Evolutionary conservation across 1,140 invertebrate genomes (phyloP), one percentile per base, ranked within the genome.

Genomic region (Diorhabda sublineata): DNA sequence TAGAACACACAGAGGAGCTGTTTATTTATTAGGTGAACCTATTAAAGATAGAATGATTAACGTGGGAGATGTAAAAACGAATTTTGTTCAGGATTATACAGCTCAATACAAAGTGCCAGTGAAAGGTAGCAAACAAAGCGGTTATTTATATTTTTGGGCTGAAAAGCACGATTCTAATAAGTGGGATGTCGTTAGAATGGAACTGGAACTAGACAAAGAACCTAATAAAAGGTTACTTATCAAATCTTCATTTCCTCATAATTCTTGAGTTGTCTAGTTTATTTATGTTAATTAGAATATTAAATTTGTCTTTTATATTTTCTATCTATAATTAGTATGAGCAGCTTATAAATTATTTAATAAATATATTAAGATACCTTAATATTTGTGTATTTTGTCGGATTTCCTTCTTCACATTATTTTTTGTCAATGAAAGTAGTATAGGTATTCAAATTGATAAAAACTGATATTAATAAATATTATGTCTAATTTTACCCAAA

Each of bases 71-170:
- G 70, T 67, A 4, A 75, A 79, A 68, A 84, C 84, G 61, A 88
- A 89, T 77, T 84, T 75, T 69, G 83, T 82, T 68, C 82, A 87
- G 73, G 82, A 79, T 5, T 73, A 80, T 8, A 76, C 71, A 6
- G 88, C 87, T 5, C 82, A 84, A 71, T 87, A 88, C 79, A 79
- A 84, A 79, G 81, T 90, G 26, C 84, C 86, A 2, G 83, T 90
- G 5, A 82, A 78, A 64, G 89, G 88, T 2, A 77, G 84, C 8
- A 89, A 88, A 76, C 84, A 87, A 64, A 85, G 79, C 72, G 89
- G 88, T 42, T 79, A 67, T 42, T 81, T 87, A 69, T 83, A 83
- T 75, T 83, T 87, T 73, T 85, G 83, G 82, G 69, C 69, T 58
- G 85, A 85, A 44, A 83, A 76, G 73, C 64, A 56, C 56, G 6